Evolutionary conservation across 1,140 invertebrate species (phyloP).

Genomic region (Drosophila murphyi): DNA sequence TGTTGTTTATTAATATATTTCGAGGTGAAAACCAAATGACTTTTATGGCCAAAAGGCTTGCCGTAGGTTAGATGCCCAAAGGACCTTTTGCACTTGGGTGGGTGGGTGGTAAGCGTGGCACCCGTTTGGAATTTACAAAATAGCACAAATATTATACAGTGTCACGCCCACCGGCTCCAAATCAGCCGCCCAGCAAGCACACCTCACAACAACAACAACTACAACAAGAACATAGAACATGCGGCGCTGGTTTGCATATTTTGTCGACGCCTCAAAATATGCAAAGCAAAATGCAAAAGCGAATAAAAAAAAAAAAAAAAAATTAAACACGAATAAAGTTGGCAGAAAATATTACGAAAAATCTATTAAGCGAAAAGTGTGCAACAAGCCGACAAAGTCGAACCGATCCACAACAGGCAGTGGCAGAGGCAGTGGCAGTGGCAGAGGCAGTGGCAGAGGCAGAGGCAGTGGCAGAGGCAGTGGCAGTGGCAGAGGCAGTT

Average conservation of each 20-base stretch:
- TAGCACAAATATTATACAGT: constrained; percentile 50
- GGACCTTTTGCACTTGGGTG: neutral
- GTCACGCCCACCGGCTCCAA: constrained; percentile 28
- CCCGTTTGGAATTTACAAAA: constrained; percentile 46
- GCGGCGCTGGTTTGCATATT: constrained; percentile 51
- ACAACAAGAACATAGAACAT: neutral
- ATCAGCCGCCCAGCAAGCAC: neutral
- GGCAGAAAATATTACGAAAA: constrained; percentile 43
- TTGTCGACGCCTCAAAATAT: constrained; percentile 62
- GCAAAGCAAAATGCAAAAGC: constrained; percentile 45
- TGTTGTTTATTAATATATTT: constrained; percentile 55
- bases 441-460: neutral
- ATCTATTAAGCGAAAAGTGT: constrained; percentile 62
- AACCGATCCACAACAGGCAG: neutral
- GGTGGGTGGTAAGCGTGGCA: neutral
- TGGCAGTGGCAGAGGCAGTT: neutral
- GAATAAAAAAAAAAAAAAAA: constrained; percentile 1
- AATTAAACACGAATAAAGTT: constrained; percentile 5
- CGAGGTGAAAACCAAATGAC: constrained; percentile 64
- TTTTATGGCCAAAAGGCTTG: constrained; percentile 42
- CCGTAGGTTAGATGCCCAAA: neutral
- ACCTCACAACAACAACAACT: neutral
- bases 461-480: neutral
- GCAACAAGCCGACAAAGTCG: constrained; percentile 31
- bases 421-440: neutral